Conservation (phyloP, 2,113 vertebrate genomes). For the Sphaerodactylus townsendi region DNA sequence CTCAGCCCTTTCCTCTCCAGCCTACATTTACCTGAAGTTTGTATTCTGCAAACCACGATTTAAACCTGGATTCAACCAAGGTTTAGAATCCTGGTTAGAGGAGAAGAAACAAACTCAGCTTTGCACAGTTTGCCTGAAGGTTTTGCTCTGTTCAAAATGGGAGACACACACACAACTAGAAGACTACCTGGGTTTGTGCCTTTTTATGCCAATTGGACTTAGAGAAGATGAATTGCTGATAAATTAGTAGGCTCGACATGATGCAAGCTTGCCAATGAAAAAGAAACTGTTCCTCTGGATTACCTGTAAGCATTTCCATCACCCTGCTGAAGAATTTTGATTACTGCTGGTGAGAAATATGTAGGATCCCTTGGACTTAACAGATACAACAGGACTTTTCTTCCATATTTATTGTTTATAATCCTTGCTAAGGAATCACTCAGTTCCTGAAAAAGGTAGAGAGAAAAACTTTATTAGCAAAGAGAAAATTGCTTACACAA, state of each 20-base stretch:
- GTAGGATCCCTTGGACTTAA: constrained; percentile 88
- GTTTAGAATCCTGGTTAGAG: too few species aligned
- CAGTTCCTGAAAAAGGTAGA: constrained; percentile 80
- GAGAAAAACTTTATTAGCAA: background rate
- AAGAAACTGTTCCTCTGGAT: background rate
- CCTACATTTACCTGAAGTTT: too few species aligned
- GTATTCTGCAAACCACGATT: too few species aligned
- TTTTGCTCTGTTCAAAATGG: too few species aligned
- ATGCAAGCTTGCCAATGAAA: background rate
- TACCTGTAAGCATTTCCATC: constrained; percentile 91
- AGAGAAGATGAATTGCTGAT: background rate
- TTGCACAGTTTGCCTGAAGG: too few species aligned
- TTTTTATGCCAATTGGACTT: background rate
- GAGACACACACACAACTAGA: too few species aligned
- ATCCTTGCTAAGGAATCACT: constrained; percentile 79
- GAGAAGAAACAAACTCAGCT: too few species aligned
- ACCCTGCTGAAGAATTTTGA: constrained; percentile 85
- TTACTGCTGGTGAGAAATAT: constrained; percentile 89
- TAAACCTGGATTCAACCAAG: too few species aligned
- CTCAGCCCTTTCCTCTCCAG: too few species aligned
- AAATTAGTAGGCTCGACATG: background rate
- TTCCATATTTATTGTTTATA: constrained; percentile 89
- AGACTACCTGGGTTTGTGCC: too few species aligned
- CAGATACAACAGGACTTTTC: constrained; percentile 89
- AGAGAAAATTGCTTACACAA: background rate